phyloP scores from a whole-genome alignment of 2,888 invertebrate species.

The Oscheius onirici region DNA sequence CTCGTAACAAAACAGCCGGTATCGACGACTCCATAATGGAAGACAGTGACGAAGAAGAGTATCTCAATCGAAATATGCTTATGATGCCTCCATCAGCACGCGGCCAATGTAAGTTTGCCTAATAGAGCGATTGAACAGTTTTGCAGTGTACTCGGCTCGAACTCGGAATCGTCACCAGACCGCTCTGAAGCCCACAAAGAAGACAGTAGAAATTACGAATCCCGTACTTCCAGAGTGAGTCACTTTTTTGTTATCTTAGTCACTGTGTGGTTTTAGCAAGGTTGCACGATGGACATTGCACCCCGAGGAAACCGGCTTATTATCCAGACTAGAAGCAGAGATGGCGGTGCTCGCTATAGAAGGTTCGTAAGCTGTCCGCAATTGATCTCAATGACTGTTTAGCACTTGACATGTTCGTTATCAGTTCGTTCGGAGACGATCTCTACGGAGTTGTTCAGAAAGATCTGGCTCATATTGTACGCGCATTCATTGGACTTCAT shows the following conservation, averaged over 20 bases:
- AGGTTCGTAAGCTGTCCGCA: background rate
- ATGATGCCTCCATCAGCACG: constrained; percentile 41
- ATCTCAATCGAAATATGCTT: constrained; percentile 37
- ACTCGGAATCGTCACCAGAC: constrained; percentile 28
- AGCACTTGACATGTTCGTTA: constrained; percentile 52
- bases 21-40: background rate
- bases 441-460: constrained; percentile 57
- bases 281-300: background rate
- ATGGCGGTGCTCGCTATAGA: constrained; percentile 20
- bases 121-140: background rate
- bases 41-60: constrained; percentile 30
- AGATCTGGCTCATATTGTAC: constrained; percentile 40
- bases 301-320: constrained; percentile 11
- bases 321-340: constrained; percentile 10
- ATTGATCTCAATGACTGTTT: constrained; percentile 5
- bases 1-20: background rate
- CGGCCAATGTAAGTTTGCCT: constrained; percentile 28
- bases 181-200: constrained; percentile 19
- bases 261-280: constrained; percentile 1
- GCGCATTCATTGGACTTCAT: constrained; percentile 36
- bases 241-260: background rate
- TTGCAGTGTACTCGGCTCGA: constrained; percentile 36
- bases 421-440: constrained; percentile 53
- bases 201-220: background rate
- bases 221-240: background rate